phyloP scores from a whole-genome alignment of 1,140 invertebrate species.

The Paralvinella palmiformis region DNA sequence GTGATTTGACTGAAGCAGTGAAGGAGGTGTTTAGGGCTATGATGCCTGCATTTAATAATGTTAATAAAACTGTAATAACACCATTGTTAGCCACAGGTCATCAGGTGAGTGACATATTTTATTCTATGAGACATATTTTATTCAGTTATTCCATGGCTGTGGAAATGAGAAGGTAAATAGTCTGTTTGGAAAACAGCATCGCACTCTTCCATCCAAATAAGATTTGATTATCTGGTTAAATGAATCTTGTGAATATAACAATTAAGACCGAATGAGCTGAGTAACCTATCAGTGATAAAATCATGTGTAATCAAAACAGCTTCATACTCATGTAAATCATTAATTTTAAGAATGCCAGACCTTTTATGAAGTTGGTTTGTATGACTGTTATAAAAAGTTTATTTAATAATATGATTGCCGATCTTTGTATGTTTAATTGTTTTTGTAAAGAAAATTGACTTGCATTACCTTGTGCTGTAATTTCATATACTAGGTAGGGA shows the following conservation, averaged over 20 bases:
- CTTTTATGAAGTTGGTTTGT: too few relatives aligned
- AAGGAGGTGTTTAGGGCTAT: conserved; percentile 36
- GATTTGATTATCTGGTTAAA: too few relatives aligned
- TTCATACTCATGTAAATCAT: too few relatives aligned
- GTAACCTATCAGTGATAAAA: background rate
- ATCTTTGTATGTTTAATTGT: too few relatives aligned
- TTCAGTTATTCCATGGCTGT: background rate
- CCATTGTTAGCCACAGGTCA: conserved; percentile 38
- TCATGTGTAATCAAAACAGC: too few relatives aligned
- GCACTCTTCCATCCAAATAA: background rate
- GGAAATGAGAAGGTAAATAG: background rate
- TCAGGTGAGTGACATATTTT: conserved; percentile 27
- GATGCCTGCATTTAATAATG: conserved; percentile 35
- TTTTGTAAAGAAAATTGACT: too few relatives aligned
- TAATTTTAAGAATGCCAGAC: too few relatives aligned
- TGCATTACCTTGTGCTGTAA: too few relatives aligned
- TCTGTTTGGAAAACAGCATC: background rate
- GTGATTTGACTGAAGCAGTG: conserved; percentile 16
- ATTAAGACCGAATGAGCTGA: background rate
- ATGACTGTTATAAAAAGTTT: too few relatives aligned
- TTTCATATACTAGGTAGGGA: too few relatives aligned
- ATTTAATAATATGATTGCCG: too few relatives aligned
- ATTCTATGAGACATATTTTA: background rate
- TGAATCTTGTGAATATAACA: background rate
- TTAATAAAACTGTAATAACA: conserved; percentile 37